phyloP scores from a whole-genome alignment of 2,888 invertebrate species.

The Tipula unca region DNA sequence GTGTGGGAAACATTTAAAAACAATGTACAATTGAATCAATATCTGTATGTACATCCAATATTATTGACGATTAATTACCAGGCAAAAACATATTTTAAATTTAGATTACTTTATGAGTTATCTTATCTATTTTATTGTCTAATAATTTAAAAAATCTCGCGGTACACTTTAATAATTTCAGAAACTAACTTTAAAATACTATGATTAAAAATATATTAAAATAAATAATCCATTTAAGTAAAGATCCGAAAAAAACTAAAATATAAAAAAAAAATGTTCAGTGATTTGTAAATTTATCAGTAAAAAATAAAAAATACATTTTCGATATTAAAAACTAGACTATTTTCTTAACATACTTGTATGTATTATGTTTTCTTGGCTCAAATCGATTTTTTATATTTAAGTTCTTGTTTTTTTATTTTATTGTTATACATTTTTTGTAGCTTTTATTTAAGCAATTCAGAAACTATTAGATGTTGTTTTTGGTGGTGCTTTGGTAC shows the following conservation, averaged over 20 bases:
- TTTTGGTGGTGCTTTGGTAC: background rate
- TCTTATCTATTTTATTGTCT: too few relatives aligned
- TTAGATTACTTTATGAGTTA: background rate
- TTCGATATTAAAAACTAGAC: background rate
- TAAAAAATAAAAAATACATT: background rate
- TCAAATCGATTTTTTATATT: constrained; percentile 8
- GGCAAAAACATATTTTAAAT: too few relatives aligned
- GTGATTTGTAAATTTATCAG: background rate
- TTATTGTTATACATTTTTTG: background rate
- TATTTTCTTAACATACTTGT: background rate
- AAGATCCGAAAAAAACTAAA: background rate
- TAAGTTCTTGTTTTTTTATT: background rate
- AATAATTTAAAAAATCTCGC: background rate
- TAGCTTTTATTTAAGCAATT: constrained; percentile 14
- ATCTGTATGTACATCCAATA: too few relatives aligned
- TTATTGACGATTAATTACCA: too few relatives aligned
- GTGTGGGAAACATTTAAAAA: too few relatives aligned
- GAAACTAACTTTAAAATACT: background rate
- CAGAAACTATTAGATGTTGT: background rate
- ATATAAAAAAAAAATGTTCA: background rate
- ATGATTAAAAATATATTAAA: background rate
- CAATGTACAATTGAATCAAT: too few relatives aligned
- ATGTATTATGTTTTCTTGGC: background rate
- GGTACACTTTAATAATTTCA: background rate
- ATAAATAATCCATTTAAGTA: background rate